Evolutionary conservation across 1,140 invertebrate species (phyloP).

Genomic region (Apis laboriosa): DNA sequence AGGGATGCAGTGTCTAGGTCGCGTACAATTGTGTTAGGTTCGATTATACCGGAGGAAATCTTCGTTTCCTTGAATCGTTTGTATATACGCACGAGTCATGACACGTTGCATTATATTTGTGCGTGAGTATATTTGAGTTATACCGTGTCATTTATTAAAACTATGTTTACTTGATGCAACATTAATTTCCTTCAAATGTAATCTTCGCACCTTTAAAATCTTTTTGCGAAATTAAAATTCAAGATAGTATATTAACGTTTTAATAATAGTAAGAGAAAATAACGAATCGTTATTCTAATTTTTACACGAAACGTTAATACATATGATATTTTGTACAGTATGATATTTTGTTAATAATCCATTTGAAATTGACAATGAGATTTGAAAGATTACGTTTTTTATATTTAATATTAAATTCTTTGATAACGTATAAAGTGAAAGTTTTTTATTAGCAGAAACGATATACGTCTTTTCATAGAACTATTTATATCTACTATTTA

Average conservation of each 20-base stretch:
- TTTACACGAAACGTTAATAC: background rate
- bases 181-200: background rate
- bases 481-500: conserved; percentile 2
- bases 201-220: background rate
- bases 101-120: background rate
- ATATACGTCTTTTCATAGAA: background rate
- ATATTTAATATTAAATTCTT: background rate
- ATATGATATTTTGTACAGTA: no score
- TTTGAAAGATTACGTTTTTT: no score
- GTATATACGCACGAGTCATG: background rate
- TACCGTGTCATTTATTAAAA: conserved; percentile 24
- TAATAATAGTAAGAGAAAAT: background rate
- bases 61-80: conserved; percentile 43
- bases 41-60: conserved; percentile 7
- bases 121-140: background rate
- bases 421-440: background rate
- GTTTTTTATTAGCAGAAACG: background rate
- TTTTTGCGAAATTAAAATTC: background rate
- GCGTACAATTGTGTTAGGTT: conserved; percentile 38
- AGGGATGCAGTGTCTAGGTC: conserved; percentile 64
- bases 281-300: background rate
- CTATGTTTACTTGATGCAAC: background rate
- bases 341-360: no score
- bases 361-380: background rate
- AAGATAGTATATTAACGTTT: background rate